These are phyloP conservation scores for Branchellion lobata DNA, from an alignment of 2,888 invertebrate genomes.

Conservation along the genomic window DNA sequence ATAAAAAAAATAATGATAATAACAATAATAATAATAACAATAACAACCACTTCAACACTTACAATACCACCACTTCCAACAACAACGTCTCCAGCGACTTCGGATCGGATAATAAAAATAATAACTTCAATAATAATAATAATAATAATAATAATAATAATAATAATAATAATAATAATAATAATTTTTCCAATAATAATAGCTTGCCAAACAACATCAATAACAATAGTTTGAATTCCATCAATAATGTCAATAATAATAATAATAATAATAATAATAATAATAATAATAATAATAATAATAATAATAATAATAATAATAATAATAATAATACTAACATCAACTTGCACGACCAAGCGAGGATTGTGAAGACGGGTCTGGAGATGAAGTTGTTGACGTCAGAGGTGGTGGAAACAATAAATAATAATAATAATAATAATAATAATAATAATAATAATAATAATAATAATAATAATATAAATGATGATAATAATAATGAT, in stretches of 20 bases:
- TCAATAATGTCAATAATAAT: not conserved
- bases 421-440: too few relatives aligned
- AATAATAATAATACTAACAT: slow-evolving; percentile 1
- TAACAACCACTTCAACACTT: not conserved
- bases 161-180: too few relatives aligned
- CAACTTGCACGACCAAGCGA: slow-evolving; percentile 78
- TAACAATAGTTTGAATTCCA: not conserved
- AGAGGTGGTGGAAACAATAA: too few relatives aligned
- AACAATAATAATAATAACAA: too few relatives aligned
- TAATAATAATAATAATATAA: too few relatives aligned
- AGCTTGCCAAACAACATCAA: not conserved
- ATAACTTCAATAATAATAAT: too few relatives aligned
- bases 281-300: not conserved
- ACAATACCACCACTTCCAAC: not conserved
- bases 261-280: not conserved
- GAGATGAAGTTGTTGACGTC: slow-evolving; percentile 95
- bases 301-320: not conserved
- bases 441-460: too few relatives aligned
- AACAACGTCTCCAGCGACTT: not conserved
- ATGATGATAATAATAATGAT: too few relatives aligned
- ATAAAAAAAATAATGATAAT: too few relatives aligned
- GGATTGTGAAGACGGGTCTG: slow-evolving; percentile 90
- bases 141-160: too few relatives aligned
- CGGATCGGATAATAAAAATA: too few relatives aligned
- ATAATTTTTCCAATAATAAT: too few relatives aligned